A percentile compares a stretch with the other conserved stretches of the same genome.
These are phyloP conservation scores for Trimorus sp. DNA, from an alignment of 2,888 invertebrate species.

Conservation along the genomic window DNA sequence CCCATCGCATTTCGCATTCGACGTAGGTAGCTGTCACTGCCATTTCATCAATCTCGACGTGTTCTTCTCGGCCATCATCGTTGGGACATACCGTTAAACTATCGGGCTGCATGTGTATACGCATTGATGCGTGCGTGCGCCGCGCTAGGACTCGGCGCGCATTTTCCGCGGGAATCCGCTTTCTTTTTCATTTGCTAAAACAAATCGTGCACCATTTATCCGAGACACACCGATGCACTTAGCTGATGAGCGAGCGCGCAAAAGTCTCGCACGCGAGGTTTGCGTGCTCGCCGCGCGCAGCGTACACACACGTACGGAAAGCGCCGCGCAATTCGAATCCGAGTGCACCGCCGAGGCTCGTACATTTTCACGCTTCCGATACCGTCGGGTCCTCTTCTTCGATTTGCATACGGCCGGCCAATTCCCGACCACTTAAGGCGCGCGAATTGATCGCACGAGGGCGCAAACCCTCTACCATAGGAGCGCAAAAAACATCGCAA, in stretches of 20 bases:
- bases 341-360: slow-evolving; percentile 68
- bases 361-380: slow-evolving; percentile 68
- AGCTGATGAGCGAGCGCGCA: slow-evolving; percentile 78
- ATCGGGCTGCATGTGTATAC: slow-evolving; percentile 38
- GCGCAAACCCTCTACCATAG: slow-evolving; percentile 31
- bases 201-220: slow-evolving; percentile 76
- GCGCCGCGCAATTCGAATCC: slow-evolving; percentile 69
- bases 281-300: slow-evolving; percentile 67
- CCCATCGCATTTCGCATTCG: slow-evolving; percentile 31
- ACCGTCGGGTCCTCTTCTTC: slow-evolving; percentile 60
- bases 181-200: slow-evolving; percentile 79
- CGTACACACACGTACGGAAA: slow-evolving; percentile 55
- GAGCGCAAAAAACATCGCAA: slow-evolving; percentile 26
- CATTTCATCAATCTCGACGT: slow-evolving; percentile 48
- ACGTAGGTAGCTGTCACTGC: slow-evolving; percentile 36
- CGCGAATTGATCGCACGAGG: slow-evolving; percentile 49
- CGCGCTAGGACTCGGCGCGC: slow-evolving; percentile 60
- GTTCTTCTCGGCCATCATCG: slow-evolving; percentile 34
- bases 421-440: slow-evolving; percentile 59
- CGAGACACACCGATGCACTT: slow-evolving; percentile 76
- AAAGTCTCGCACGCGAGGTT: slow-evolving; percentile 71
- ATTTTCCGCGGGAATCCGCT: slow-evolving; percentile 71
- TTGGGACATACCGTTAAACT: slow-evolving; percentile 56
- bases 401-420: slow-evolving; percentile 61
- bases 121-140: slow-evolving; percentile 44